Percentiles rank a stretch among this genome's conserved stretches.
These are phyloP conservation scores for Steatornis caripensis DNA, from an alignment of 2,113 vertebrate genomes.

Conservation along the genomic window DNA sequence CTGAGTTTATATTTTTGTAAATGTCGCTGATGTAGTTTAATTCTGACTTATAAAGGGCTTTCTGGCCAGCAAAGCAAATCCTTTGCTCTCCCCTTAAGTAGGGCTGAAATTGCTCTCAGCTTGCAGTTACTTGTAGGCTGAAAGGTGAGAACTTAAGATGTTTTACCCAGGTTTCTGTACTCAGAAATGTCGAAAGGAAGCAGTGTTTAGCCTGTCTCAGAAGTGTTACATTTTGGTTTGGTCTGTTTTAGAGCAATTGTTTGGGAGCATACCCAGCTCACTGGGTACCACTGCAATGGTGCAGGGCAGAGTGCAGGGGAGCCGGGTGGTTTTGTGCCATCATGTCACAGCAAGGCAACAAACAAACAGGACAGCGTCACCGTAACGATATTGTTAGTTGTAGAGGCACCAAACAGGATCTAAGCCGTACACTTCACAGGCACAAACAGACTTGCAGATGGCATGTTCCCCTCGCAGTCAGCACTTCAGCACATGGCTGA, in stretches of 20 bases:
- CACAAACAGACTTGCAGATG: not conserved
- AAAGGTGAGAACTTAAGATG: not conserved
- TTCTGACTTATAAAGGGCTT: not conserved
- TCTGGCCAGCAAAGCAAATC: not conserved
- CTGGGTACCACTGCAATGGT: not conserved
- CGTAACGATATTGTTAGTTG: rapidly evolving
- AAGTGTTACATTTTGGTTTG: not conserved
- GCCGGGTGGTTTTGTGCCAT: not conserved
- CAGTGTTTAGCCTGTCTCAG: not conserved
- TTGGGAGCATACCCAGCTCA: not conserved
- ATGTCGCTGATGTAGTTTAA: not conserved
- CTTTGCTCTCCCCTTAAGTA: not conserved
- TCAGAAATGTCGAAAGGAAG: not conserved
- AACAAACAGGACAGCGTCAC: not conserved
- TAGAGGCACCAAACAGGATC: not conserved
- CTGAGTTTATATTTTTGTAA: not conserved
- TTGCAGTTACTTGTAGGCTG: not conserved
- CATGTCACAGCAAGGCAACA: not conserved
- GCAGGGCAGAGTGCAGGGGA: not conserved
- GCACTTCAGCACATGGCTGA: not conserved
- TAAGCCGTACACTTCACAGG: not conserved
- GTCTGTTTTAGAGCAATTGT: not conserved
- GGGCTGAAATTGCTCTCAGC: not conserved
- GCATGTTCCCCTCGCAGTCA: rapidly evolving
- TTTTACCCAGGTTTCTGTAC: not conserved